Percentiles rank a stretch among this genome's conserved stretches.
phyloP scores from a whole-genome alignment of 1,140 invertebrate species.

The Ericerus pela region DNA sequence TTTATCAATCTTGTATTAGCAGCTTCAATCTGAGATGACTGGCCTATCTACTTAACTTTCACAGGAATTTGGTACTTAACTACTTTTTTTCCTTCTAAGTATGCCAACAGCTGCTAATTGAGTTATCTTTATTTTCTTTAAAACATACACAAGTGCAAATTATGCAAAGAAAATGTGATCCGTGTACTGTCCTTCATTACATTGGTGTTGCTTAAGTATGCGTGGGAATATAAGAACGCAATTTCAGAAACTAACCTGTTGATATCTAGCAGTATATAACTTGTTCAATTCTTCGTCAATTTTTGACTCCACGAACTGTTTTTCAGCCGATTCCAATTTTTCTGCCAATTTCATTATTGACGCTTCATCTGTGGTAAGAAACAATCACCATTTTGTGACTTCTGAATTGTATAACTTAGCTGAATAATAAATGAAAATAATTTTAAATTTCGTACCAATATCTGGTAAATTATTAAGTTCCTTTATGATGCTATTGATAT shows the following conservation, averaged over 20 bases:
- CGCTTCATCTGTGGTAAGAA: slow-evolving; percentile 37
- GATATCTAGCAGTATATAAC: slow-evolving; percentile 49
- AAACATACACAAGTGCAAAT: slow-evolving; percentile 2
- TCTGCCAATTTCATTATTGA: slow-evolving; percentile 55
- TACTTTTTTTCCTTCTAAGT: no score
- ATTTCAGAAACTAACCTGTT: slow-evolving; percentile 23
- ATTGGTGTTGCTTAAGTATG: not conserved
- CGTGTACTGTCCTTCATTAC: not conserved
- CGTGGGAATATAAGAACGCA: not conserved
- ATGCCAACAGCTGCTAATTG: not conserved
- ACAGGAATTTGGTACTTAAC: no score
- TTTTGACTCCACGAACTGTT: slow-evolving; percentile 52
- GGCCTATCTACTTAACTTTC: no score
- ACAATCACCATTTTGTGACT: slow-evolving; percentile 12
- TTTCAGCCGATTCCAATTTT: slow-evolving; percentile 55
- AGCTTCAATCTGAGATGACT: no score
- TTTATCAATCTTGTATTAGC: no score
- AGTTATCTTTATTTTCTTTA: not conserved
- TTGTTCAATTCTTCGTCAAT: slow-evolving; percentile 57
- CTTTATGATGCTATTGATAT: slow-evolving; percentile 62
- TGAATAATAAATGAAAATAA: not conserved
- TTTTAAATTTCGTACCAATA: slow-evolving; percentile 37
- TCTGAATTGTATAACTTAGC: not conserved
- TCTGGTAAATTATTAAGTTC: slow-evolving; percentile 62
- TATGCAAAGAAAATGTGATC: not conserved